Evolutionary conservation across 2,797 vertebrate species (phyloP), one percentile per base, ranked within the genome.

Genomic region (Melanotaenia trifasciata): DNA sequence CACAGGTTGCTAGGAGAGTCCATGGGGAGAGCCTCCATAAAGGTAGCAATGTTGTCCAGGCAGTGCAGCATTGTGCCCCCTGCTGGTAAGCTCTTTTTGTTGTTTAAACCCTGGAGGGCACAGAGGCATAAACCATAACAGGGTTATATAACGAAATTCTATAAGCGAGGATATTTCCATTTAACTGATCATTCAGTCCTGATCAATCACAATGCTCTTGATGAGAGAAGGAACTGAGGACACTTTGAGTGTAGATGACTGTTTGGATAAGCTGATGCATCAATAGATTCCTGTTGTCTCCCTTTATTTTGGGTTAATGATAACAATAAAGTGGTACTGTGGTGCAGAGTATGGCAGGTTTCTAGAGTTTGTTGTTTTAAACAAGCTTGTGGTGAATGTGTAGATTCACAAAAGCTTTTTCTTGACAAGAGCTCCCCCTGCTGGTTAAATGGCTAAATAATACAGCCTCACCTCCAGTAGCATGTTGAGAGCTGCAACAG

Each of bases 11-110:
- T 99, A 16, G 98, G 98, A 1, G 97, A 97, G 90, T 99, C 98
- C 98, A 99, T 99, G 0, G 98, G 97, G 84, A 99, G 94, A 74
- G 98, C 97, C 93, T 99, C 98, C 98, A 99, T 98, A 79, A 98
- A 99, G n/a, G 96, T 94, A 68, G 97, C 97, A 0, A 99, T 97
- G 91, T 99, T 99, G 84, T 99, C 98, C 78, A 99, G 95, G 90
- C 98, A 99, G 86, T 98, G 96, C 70, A 99, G 94, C 96, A 99
- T 99, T 58, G 97, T 95, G 76, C 97, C 96, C 88, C 98, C 98
- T 95, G 97, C 96, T 91, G 98, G 98, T 67, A 99, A 95, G 89
- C 89, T 98, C 94, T 98, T 99, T 92, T 99, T 99, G 92, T 97
- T 98, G 95, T 99, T 99, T 84, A 99, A 91, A 77, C 98, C 98